A percentile compares a stretch with the other conserved stretches of the same genome.
Evolutionary conservation across 2,888 invertebrate species (phyloP).

Genomic region (Eilema sororculum): DNA sequence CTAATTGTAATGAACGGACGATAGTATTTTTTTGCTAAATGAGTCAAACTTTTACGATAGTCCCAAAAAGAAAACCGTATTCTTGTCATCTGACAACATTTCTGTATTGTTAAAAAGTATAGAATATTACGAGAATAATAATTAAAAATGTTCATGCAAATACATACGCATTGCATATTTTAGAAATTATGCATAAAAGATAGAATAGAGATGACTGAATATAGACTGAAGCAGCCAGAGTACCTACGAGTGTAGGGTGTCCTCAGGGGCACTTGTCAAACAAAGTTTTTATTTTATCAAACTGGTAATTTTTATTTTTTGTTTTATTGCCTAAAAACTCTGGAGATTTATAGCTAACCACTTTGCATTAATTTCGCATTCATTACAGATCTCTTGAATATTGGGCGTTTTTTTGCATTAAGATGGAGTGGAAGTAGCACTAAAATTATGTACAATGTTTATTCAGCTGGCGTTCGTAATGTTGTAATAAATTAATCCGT

Average conservation of each 20-base stretch:
- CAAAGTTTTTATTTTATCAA: conserved; percentile 84
- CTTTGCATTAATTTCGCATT: conserved; percentile 85
- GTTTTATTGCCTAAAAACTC: conserved; percentile 81
- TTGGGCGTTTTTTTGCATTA: conserved; percentile 64
- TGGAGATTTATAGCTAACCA: conserved; percentile 80
- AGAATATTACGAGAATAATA: conserved; percentile 22
- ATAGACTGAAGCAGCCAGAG: conserved; percentile 54
- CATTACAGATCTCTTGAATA: conserved; percentile 79
- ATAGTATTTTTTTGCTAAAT: conserved; percentile 5
- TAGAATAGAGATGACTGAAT: conserved; percentile 61
- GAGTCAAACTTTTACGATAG: conserved; percentile 18
- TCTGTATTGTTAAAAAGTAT: conserved; percentile 15
- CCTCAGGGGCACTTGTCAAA: conserved; percentile 78
- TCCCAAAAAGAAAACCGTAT: conserved; percentile 10
- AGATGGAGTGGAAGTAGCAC: conserved; percentile 69
- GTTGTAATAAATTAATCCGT: conserved; percentile 52
- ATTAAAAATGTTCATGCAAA: conserved; percentile 3
- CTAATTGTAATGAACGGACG: conserved; percentile 23
- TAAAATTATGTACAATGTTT: conserved; percentile 57
- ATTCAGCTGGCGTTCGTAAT: conserved; percentile 47
- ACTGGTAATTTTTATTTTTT: conserved; percentile 84
- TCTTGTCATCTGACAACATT: conserved; percentile 19
- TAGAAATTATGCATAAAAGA: conserved; percentile 45
- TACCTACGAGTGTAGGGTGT: conserved; percentile 58
- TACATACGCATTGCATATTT: conserved; percentile 17